phyloP scores from a whole-genome alignment of 2,797 vertebrate species.

The Odontamblyopus rebecca region DNA sequence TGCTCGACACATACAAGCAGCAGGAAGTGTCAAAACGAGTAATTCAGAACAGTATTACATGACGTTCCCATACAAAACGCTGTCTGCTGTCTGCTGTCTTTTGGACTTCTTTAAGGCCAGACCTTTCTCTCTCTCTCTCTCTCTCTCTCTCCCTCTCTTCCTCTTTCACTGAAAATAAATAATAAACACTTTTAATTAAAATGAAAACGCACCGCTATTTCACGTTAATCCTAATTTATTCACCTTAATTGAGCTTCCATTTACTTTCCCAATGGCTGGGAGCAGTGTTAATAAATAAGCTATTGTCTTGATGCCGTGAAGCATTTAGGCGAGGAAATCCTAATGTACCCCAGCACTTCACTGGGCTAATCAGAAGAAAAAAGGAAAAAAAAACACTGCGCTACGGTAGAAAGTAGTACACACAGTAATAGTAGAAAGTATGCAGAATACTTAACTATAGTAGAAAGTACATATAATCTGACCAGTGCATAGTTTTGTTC shows the following conservation, averaged over 20 bases:
- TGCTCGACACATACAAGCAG: not conserved
- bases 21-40: not conserved
- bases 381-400: too few relatives aligned
- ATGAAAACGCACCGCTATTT: conserved; percentile 71
- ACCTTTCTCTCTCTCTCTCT: conserved; percentile 16
- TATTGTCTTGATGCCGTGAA: conserved; percentile 71
- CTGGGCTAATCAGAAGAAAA: conserved; percentile 60
- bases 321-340: conserved; percentile 70
- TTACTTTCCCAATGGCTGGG: conserved; percentile 67
- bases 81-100: conserved; percentile 3
- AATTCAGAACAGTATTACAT: not conserved
- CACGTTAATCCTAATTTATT: conserved; percentile 79
- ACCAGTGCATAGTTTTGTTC: not conserved
- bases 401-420: not conserved
- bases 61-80: not conserved
- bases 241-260: conserved; percentile 74
- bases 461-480: not conserved
- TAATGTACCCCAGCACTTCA: conserved; percentile 68
- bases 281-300: conserved; percentile 73
- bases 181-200: conserved; percentile 81
- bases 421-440: too few relatives aligned
- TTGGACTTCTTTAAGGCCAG: conserved; percentile 39
- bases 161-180: conserved; percentile 69
- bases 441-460: not conserved
- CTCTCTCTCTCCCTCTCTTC: conserved; percentile 8